These are phyloP conservation scores for Turnix velox DNA, from an alignment of 2,113 vertebrate genomes.

Conservation along the genomic window DNA sequence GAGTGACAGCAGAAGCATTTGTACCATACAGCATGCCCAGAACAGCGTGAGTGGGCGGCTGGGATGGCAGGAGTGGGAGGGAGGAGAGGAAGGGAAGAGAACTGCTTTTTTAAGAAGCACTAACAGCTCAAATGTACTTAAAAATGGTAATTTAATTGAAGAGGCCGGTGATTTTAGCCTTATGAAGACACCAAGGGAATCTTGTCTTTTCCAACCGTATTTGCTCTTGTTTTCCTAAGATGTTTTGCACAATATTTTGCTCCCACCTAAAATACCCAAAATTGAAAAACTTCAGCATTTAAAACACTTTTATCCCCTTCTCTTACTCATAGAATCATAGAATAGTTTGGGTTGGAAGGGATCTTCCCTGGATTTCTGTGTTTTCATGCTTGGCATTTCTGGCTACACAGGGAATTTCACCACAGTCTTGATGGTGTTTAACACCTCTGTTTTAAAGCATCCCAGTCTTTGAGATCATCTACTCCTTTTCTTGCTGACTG, in stretches of 20 bases:
- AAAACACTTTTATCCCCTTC: background rate
- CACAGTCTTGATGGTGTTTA: background rate
- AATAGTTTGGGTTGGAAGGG: no score
- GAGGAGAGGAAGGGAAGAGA: background rate
- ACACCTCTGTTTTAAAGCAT: background rate
- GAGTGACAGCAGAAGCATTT: conserved; percentile 43
- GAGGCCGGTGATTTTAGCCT: background rate
- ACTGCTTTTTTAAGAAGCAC: conserved; percentile 50
- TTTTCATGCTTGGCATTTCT: background rate
- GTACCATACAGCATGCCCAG: conserved; percentile 38
- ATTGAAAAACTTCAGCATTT: background rate
- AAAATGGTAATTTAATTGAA: conserved; percentile 32
- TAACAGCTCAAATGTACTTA: conserved; percentile 18
- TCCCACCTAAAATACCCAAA: background rate
- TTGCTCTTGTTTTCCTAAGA: background rate
- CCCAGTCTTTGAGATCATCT: background rate
- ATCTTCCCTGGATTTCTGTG: background rate
- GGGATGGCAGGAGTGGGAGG: conserved; percentile 31
- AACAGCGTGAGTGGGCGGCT: conserved; percentile 36
- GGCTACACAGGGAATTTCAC: background rate
- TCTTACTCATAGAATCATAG: no score
- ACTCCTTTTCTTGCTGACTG: background rate
- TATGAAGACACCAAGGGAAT: background rate
- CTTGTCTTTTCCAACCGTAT: background rate
- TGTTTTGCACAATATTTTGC: background rate